These are phyloP conservation scores for Pantala flavescens DNA, from an alignment of 1,140 invertebrate genomes.

Conservation along the genomic window DNA sequence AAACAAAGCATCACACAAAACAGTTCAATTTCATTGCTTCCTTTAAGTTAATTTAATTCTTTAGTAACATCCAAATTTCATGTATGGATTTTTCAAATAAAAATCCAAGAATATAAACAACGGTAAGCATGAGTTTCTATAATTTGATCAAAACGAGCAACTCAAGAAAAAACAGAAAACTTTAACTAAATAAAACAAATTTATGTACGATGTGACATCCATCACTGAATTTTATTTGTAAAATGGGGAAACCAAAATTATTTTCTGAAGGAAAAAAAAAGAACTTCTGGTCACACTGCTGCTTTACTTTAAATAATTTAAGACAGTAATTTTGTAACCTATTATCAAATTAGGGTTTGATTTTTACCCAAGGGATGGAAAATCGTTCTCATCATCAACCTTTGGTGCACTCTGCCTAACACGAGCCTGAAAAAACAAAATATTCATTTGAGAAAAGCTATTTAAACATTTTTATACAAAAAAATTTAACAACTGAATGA, in stretches of 20 bases:
- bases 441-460: neutral
- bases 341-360: neutral
- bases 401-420: slow-evolving; percentile 58
- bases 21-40: no score
- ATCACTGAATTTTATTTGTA: neutral
- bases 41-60: no score
- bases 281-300: neutral
- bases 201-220: neutral
- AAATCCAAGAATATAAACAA: neutral
- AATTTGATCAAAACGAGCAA: neutral
- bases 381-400: slow-evolving; percentile 90
- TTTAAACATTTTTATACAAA: no score
- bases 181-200: no score
- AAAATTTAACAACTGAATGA: no score
- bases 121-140: neutral
- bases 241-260: neutral
- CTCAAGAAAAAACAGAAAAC: neutral
- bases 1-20: no score
- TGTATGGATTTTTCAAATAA: no score
- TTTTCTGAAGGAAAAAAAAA: neutral
- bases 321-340: neutral
- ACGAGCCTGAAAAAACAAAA: neutral
- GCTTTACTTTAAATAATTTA: neutral
- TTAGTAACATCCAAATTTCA: no score
- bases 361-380: slow-evolving; percentile 75